A percentile compares a stretch with the other conserved stretches of the same genome.
phyloP scores from a whole-genome alignment of 2,797 vertebrate species.

The Hoplostethus mediterraneus region DNA sequence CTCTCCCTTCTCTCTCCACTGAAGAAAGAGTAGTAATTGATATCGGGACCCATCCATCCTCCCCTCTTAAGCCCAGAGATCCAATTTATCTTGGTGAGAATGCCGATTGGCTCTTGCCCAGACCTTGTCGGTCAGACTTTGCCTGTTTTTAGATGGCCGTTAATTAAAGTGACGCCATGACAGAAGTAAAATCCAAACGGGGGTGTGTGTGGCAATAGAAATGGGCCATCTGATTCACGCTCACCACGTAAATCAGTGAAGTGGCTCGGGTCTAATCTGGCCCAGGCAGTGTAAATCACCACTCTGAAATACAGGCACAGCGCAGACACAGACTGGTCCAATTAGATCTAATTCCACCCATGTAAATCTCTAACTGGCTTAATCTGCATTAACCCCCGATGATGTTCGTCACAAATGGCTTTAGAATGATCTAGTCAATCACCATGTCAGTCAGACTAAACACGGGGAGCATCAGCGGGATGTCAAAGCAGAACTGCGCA shows the following conservation, averaged over 20 bases:
- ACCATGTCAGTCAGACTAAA: slow-evolving; percentile 57
- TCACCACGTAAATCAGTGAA: slow-evolving; percentile 80
- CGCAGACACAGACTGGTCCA: slow-evolving; percentile 59
- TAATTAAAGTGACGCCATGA: slow-evolving; percentile 85
- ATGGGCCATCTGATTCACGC: slow-evolving; percentile 79
- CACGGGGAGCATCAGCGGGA: slow-evolving; percentile 26
- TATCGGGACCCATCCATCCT: slow-evolving; percentile 86
- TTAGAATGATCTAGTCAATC: slow-evolving; percentile 75
- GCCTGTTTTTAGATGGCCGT: slow-evolving; percentile 84
- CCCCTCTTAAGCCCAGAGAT: slow-evolving; percentile 82
- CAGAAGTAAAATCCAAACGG: slow-evolving; percentile 82
- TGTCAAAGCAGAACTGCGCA: slow-evolving; percentile 30
- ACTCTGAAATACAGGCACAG: slow-evolving; percentile 62
- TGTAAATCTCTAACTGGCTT: slow-evolving; percentile 79
- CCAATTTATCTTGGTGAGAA: slow-evolving; percentile 87
- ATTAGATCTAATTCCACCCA: slow-evolving; percentile 70
- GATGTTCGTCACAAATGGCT: slow-evolving; percentile 75
- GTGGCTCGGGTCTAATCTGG: slow-evolving; percentile 74
- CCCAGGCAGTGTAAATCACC: slow-evolving; percentile 72
- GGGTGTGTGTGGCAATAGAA: slow-evolving; percentile 75
- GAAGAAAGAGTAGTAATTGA: slow-evolving; percentile 85
- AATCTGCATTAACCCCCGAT: slow-evolving; percentile 76
- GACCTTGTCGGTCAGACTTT: slow-evolving; percentile 84
- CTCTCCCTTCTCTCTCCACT: slow-evolving; percentile 73
- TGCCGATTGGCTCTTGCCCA: slow-evolving; percentile 81